Base-by-base conservation (phyloP, 2,888 invertebrate genomes). In the Dynastes tityus region DNA sequence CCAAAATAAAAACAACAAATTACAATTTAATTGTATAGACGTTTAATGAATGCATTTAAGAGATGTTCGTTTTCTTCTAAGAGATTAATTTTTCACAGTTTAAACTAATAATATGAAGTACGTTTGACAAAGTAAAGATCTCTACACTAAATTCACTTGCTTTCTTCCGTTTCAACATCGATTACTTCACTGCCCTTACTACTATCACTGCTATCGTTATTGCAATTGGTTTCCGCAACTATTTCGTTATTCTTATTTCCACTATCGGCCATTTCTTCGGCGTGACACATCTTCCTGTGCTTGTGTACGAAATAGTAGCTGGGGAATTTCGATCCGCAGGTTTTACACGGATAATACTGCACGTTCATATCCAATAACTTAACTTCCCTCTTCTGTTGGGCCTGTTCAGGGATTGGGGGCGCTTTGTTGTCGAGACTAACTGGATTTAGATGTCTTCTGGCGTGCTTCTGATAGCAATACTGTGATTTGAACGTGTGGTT, bases 221-320 rank as follows among this genome's bases (percentile, higher is more conserved):
- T 32, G 65, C 64, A 70, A 13, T 76, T 78, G 45, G 81, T 82
- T 79, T 86, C 86, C 76, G 84, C 83, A 27, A 85, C 84, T 76
- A 86, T 87, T 78, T 87, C 87, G 80, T 87, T 88, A 80, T 87
- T 88, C 81, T 87, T 87, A 80, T 87, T 86, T 13, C 68, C 80
- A 64, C 71, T 80, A 74, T 89, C 87, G 76, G 87, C 88, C 83
- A 88, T 88, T 82, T 93, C 93, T 74, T 93, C 93, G 0, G 94
- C 93, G 86, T 97, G 97, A 85, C 96, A 96, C 84, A 94, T 89
- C 89, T 96, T 96, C 75, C 96, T 90, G 87, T 97, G 97, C 86
- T 97, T 97, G 87, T 97, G 97, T 32, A 97, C 97, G 90, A 97
- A 97, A 89, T 97, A 97, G 87, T 97, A 97, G 82, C 96, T 96